Evolutionary conservation across 1,140 invertebrate species (phyloP).

Genomic region (Zaprionus nigranus): DNA sequence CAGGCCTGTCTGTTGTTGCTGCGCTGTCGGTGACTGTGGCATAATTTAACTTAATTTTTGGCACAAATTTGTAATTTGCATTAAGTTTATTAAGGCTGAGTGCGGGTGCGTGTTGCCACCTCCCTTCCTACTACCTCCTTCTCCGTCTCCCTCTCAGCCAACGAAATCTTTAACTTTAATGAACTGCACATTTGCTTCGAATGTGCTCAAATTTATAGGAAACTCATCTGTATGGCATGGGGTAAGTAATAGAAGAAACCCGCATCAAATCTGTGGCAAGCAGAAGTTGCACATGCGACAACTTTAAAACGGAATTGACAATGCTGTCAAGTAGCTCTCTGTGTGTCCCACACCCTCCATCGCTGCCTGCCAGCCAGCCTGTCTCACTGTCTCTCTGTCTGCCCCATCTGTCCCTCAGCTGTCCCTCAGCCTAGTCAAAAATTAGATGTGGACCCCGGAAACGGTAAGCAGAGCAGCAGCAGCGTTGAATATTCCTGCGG

Average conservation of each 20-base stretch:
- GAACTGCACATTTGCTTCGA: conserved; percentile 42
- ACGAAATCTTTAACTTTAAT: conserved; percentile 33
- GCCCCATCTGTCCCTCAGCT: conserved; percentile 22
- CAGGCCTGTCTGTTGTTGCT: conserved; percentile 4
- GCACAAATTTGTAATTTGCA: conserved; percentile 79
- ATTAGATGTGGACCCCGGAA: conserved; percentile 56
- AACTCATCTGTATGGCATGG: conserved; percentile 49
- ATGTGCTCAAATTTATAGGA: conserved; percentile 43
- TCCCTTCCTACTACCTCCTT: not conserved
- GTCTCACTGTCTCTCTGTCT: conserved; percentile 12
- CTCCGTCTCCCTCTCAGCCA: not conserved
- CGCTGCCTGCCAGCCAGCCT: not conserved
- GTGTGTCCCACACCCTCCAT: conserved; percentile 6
- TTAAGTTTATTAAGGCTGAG: conserved; percentile 71
- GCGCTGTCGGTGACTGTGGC: conserved; percentile 47
- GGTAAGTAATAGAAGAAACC: conserved; percentile 32
- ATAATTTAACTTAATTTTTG: conserved; percentile 82
- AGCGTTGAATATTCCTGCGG: conserved; percentile 74
- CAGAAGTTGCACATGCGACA: conserved; percentile 66
- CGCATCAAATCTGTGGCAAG: conserved; percentile 36
- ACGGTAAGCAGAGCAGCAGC: conserved; percentile 45
- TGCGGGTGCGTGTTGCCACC: not conserved
- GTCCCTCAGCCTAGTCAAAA: conserved; percentile 28
- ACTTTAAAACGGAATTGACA: conserved; percentile 78
- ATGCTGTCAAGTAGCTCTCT: conserved; percentile 67